Evolutionary conservation across 2,888 invertebrate genomes (phyloP).

Genomic region (Leptogaster cylindrica): DNA sequence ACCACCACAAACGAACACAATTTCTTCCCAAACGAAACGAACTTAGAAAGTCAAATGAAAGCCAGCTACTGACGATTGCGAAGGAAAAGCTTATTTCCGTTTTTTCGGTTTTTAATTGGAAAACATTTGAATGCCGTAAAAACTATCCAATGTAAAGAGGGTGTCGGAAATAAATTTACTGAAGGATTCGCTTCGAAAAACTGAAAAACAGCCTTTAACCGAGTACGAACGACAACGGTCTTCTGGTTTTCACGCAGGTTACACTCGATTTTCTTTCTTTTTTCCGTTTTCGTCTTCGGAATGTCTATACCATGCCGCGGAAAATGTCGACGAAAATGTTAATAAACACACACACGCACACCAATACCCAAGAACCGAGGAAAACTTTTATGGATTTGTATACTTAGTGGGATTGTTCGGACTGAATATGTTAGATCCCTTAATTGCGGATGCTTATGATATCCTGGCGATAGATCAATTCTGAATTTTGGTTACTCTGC

Average conservation of each 20-base stretch:
- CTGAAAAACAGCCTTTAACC: background rate
- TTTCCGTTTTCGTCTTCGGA: conserved; percentile 38
- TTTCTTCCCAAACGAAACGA: background rate
- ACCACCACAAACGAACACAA: background rate
- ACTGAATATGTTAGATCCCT: too few species aligned
- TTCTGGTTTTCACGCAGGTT: conserved; percentile 35
- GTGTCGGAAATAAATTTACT: background rate
- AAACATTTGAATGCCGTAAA: background rate
- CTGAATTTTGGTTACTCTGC: background rate
- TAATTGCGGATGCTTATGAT: too few species aligned
- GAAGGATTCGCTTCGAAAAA: background rate
- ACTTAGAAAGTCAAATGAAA: background rate
- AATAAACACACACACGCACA: conserved; percentile 42
- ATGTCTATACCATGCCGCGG: conserved; percentile 46
- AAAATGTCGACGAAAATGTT: conserved; percentile 45
- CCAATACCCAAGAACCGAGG: background rate
- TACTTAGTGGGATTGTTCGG: conserved; percentile 1
- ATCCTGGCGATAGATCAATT: too few species aligned
- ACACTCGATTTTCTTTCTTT: conserved; percentile 9
- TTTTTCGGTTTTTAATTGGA: background rate
- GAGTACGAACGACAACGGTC: conserved; percentile 27
- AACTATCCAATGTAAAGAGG: background rate
- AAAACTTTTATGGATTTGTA: conserved; percentile 8
- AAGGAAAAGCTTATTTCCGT: too few species aligned
- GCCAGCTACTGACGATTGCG: background rate